Evolutionary conservation across 2,113 vertebrate species (phyloP).

Genomic region (Dasyprocta punctata): DNA sequence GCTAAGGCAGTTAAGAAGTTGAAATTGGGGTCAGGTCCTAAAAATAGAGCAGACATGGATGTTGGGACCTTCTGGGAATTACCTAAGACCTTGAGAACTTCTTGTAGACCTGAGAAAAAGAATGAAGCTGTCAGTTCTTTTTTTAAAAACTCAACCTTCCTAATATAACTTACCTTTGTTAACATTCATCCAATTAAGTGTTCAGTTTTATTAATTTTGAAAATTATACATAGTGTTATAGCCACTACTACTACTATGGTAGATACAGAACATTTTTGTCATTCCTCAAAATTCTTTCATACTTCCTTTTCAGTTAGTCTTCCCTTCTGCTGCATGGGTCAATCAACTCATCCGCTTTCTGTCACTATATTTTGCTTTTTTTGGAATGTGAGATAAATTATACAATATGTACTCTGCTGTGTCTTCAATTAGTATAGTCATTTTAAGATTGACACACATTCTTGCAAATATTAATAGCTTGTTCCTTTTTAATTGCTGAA

Average conservation of each 20-base stretch:
- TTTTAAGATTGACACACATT: background rate
- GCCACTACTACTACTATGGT: background rate
- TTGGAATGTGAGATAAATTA: background rate
- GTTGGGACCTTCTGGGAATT: slow-evolving; percentile 45
- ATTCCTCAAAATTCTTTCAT: background rate
- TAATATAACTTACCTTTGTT: background rate
- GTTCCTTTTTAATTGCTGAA: background rate
- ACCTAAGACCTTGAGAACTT: slow-evolving; percentile 23
- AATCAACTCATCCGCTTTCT: background rate
- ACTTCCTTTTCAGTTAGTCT: background rate
- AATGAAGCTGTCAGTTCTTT: slow-evolving; percentile 33
- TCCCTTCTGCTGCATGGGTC: background rate
- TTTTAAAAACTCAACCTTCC: slow-evolving; percentile 9
- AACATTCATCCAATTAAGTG: background rate
- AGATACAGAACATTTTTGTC: background rate
- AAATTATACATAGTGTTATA: background rate
- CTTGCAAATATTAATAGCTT: background rate
- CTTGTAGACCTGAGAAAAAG: slow-evolving; percentile 43
- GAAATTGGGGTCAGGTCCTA: slow-evolving; percentile 36
- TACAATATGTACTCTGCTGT: background rate
- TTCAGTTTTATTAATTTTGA: slow-evolving; percentile 35
- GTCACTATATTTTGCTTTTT: slow-evolving; percentile 9
- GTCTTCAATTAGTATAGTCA: background rate
- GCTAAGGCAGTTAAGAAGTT: background rate
- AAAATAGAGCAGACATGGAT: slow-evolving; percentile 13